These are phyloP conservation scores for Equus quagga DNA, from an alignment of 2,113 vertebrate species.

Conservation along the genomic window DNA sequence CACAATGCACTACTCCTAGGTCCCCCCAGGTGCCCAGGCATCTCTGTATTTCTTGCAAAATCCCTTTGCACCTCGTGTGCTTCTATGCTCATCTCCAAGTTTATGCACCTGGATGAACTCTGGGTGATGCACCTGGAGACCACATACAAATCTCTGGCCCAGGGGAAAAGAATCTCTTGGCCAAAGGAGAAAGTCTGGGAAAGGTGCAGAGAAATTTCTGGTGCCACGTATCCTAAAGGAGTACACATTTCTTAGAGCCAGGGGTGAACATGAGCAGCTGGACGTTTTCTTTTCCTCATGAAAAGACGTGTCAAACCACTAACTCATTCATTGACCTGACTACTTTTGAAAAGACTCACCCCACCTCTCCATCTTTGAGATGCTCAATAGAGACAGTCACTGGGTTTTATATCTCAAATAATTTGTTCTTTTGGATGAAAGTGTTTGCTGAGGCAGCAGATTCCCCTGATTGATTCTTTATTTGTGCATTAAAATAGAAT, in stretches of 20 bases:
- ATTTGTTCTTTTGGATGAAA: conserved; percentile 63
- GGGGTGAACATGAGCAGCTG: background rate
- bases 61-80: background rate
- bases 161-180: background rate
- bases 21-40: background rate
- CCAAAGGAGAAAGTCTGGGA: background rate
- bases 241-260: background rate
- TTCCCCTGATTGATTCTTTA: conserved; percentile 68
- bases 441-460: conserved; percentile 71
- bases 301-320: background rate
- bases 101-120: background rate
- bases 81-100: background rate
- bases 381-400: background rate
- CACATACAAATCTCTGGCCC: background rate
- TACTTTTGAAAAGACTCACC: background rate
- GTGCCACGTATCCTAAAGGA: background rate
- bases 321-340: background rate
- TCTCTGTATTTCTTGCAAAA: background rate
- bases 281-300: conserved; percentile 26
- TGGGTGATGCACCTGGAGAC: background rate
- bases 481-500: conserved; percentile 70
- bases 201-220: conserved; percentile 23
- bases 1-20: background rate
- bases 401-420: conserved; percentile 54
- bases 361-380: background rate